Base-by-base conservation (phyloP, 1,140 invertebrate genomes). In the Campoletis sonorensis region DNA sequence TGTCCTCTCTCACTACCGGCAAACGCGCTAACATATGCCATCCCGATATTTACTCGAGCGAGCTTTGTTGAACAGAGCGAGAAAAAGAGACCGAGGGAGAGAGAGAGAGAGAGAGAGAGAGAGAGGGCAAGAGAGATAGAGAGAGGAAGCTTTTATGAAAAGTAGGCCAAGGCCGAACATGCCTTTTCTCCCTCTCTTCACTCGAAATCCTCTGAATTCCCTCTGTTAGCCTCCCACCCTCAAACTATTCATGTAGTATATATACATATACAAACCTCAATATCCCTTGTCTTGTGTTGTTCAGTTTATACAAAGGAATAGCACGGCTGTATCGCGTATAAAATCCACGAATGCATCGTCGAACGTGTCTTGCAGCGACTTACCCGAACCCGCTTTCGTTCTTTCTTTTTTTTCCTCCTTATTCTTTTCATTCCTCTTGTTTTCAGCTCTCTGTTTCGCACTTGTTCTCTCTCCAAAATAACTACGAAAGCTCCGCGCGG, bases 301-400 rank as follows among this genome's bases (percentile, higher is more conserved):
- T 72, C n/a, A 75, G 72, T 75, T 75, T 75, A 30, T 75, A 54
- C 72, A 58, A 33, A 54, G 72, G 49, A 75, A 49, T 45, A 33
- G 27, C 49, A 54, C 67, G 27, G 8, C 70, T 37, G 16, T 54
- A 54, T 61, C 16, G 76, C 54, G 71, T 54, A 67, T 76, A 81
- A 81, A 75, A 81, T 64, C 68, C 51, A 49, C 37, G 33, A 64
- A 76, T 81, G 79, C 79, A 81, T 81, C 64, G 79, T 73, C 79
- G 72, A 81, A 81, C 79, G 58, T 81, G 79, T 81, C 79, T 75
- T 45, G 71, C 40, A 75, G 26, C 72, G 71, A 81, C 76, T 75
- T 76, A 30, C 71, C 72, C 67, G 0, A 26, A 27, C 58, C 51
- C 30, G 68, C 54, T 75, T 49, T 23, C 49, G 33, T 64, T 80